Percentiles rank a stretch among this genome's conserved stretches.
phyloP scores from a whole-genome alignment of 2,113 vertebrate species.

The Osmerus eperlanus region DNA sequence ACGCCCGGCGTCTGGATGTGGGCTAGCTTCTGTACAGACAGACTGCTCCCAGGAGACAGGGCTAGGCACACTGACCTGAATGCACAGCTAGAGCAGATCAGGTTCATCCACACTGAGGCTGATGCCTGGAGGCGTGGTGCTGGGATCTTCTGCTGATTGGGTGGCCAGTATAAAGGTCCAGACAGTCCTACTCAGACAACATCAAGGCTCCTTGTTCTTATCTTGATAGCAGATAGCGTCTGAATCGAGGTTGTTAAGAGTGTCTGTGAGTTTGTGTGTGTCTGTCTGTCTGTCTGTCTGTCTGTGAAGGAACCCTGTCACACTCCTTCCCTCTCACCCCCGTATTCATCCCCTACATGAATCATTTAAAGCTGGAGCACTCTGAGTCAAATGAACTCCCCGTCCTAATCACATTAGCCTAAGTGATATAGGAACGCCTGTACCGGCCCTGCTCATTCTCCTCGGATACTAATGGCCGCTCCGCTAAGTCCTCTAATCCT shows the following conservation, averaged over 20 bases:
- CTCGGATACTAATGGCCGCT: slow-evolving; percentile 62
- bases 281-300: background rate
- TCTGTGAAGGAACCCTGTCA: background rate
- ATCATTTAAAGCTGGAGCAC: slow-evolving; percentile 59
- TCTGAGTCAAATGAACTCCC: slow-evolving; percentile 55
- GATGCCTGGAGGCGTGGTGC: too few species aligned
- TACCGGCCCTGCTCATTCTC: slow-evolving; percentile 52
- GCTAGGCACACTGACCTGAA: background rate
- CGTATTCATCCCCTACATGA: slow-evolving; percentile 32
- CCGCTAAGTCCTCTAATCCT: slow-evolving; percentile 67
- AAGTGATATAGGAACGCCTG: slow-evolving; percentile 71
- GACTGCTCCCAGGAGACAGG: background rate
- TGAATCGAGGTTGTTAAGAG: background rate
- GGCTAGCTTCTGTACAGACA: background rate
- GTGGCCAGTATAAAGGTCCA: too few species aligned
- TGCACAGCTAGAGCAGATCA: too few species aligned
- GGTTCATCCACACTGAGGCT: too few species aligned
- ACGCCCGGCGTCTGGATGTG: background rate
- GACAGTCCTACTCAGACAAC: too few species aligned
- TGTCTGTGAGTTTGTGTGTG: slow-evolving; percentile 4
- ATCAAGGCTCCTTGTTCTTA: background rate
- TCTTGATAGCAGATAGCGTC: background rate
- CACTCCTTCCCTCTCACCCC: slow-evolving; percentile 12
- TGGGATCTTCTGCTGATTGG: too few species aligned
- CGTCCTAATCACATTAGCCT: slow-evolving; percentile 70